These are phyloP conservation scores for Hydriomena furcata DNA, from an alignment of 2,888 invertebrate genomes.

Conservation along the genomic window DNA sequence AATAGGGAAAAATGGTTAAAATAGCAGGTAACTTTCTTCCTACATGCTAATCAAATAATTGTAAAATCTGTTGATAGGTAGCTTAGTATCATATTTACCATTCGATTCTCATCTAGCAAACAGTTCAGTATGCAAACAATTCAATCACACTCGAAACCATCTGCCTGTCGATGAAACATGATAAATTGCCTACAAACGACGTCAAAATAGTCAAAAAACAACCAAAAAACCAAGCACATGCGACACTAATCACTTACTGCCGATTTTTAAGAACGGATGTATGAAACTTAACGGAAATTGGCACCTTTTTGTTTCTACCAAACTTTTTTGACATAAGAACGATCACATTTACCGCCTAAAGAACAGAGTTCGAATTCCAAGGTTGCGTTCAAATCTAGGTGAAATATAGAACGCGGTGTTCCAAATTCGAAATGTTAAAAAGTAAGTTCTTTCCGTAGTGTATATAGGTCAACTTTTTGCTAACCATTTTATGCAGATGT, in stretches of 20 bases:
- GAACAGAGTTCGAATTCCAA: constrained; percentile 37
- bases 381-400: constrained; percentile 3
- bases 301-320: constrained; percentile 67
- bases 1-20: too few species aligned
- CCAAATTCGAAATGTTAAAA: constrained; percentile 38
- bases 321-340: constrained; percentile 18
- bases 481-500: constrained; percentile 81
- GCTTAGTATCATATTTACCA: background rate
- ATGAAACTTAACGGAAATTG: constrained; percentile 76
- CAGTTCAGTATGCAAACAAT: constrained; percentile 53
- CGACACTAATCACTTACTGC: constrained; percentile 74
- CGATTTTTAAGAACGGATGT: constrained; percentile 80
- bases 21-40: too few species aligned
- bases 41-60: too few species aligned
- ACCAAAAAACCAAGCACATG: constrained; percentile 69
- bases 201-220: constrained; percentile 64
- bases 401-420: constrained; percentile 18
- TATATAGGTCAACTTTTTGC: constrained; percentile 77
- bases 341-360: constrained; percentile 27
- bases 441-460: constrained; percentile 36
- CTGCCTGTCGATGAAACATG: constrained; percentile 66
- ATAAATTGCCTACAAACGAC: constrained; percentile 63
- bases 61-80: too few species aligned
- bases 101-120: constrained; percentile 20
- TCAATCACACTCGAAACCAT: constrained; percentile 51